These are phyloP conservation scores for Andrena cerasifolii DNA, from an alignment of 1,140 invertebrate species.

Conservation along the genomic window DNA sequence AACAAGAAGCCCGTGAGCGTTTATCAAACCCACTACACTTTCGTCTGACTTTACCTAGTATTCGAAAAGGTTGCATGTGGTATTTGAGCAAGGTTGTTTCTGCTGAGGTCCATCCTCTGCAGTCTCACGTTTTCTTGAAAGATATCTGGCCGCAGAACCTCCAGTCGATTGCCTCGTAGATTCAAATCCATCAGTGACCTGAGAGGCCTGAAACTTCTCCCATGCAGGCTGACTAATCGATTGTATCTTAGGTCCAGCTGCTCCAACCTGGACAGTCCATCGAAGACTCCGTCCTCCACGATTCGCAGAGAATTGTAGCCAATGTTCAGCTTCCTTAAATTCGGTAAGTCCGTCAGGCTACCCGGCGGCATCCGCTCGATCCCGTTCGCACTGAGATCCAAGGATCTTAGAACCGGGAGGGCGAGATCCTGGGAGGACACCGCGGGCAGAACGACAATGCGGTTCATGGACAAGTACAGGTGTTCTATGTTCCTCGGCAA, in stretches of 20 bases:
- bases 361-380: conserved; percentile 87
- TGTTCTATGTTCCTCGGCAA: conserved; percentile 90
- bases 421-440: conserved; percentile 86
- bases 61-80: conserved; percentile 85
- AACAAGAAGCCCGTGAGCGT: too few species aligned
- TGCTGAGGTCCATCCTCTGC: conserved; percentile 88
- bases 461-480: conserved; percentile 89
- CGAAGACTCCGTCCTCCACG: conserved; percentile 87
- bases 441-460: conserved; percentile 86
- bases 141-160: conserved; percentile 86
- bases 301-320: conserved; percentile 89
- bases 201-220: conserved; percentile 86
- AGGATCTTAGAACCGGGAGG: conserved; percentile 86
- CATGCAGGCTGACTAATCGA: conserved; percentile 86
- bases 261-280: conserved; percentile 88
- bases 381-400: conserved; percentile 90
- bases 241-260: conserved; percentile 90
- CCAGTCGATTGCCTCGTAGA: conserved; percentile 89
- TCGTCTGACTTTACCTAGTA: conserved; percentile 78
- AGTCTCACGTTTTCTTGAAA: conserved; percentile 86
- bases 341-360: conserved; percentile 86
- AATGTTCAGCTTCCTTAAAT: conserved; percentile 88
- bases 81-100: conserved; percentile 89
- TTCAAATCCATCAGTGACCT: conserved; percentile 86
- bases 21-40: background rate